Percentiles rank a stretch among this genome's conserved stretches.
These are phyloP conservation scores for Cheilosia vulpina DNA, from an alignment of 2,888 invertebrate species.

Conservation along the genomic window DNA sequence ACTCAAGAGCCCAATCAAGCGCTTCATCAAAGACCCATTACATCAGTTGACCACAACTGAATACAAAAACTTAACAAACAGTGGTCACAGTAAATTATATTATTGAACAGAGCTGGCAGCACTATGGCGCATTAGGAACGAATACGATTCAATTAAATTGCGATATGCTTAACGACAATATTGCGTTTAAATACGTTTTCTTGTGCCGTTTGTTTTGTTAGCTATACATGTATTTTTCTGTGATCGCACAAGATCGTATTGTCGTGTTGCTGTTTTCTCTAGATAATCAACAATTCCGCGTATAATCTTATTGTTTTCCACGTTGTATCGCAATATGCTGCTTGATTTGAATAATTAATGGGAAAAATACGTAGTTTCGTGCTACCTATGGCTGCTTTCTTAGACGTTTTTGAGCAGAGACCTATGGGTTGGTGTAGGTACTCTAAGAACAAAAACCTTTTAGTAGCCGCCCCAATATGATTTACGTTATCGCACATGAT, in stretches of 20 bases:
- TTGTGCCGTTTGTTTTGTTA: too few relatives aligned
- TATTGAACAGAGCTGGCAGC: constrained; percentile 26
- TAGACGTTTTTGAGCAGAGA: constrained; percentile 46
- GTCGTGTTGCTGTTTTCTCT: constrained; percentile 45
- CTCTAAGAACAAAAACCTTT: constrained; percentile 49
- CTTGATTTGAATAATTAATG: constrained; percentile 72
- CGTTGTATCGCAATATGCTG: constrained; percentile 57
- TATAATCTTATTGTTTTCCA: constrained; percentile 64
- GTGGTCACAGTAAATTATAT: constrained; percentile 6
- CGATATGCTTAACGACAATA: too few relatives aligned
- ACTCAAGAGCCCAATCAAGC: constrained; percentile 67
- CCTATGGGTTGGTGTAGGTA: constrained; percentile 16
- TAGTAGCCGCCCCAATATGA: constrained; percentile 65
- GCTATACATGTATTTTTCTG: neutral
- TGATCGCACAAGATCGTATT: constrained; percentile 26
- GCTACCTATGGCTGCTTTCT: constrained; percentile 29
- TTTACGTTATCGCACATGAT: constrained; percentile 46
- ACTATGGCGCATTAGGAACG: constrained; percentile 19
- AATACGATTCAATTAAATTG: neutral
- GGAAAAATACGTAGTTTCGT: constrained; percentile 38
- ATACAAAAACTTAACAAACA: constrained; percentile 43
- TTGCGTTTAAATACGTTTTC: too few relatives aligned
- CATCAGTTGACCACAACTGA: constrained; percentile 60
- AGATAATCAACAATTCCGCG: constrained; percentile 63
- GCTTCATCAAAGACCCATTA: constrained; percentile 69